Conservation (phyloP, 2,888 invertebrate genomes). For the Drosophila leonis region DNA sequence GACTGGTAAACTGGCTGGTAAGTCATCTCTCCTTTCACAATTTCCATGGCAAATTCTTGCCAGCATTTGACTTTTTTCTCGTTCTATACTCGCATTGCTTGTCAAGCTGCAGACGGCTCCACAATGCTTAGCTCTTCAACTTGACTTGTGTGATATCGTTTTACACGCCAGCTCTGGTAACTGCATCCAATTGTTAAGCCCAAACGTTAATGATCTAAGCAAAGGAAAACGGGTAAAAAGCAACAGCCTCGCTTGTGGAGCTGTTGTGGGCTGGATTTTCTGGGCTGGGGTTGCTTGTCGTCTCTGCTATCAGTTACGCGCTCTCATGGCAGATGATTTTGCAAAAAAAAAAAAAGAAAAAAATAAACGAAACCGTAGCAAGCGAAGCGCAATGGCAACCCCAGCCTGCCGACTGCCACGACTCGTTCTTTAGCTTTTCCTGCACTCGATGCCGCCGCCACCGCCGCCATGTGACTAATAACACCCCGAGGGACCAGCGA, state of each 20-base stretch:
- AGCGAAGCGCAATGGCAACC: conserved; percentile 59
- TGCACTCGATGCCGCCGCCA: conserved; percentile 21
- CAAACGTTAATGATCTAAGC: conserved; percentile 64
- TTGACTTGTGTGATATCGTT: conserved; percentile 7
- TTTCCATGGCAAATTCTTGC: neutral
- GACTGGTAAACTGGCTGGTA: no score
- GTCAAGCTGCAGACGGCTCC: neutral
- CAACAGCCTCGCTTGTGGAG: conserved; percentile 17
- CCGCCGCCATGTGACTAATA: conserved; percentile 80
- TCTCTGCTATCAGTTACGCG: conserved; percentile 67
- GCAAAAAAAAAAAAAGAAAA: conserved; percentile 34
- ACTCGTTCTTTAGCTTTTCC: conserved; percentile 17
- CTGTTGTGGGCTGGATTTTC: neutral
- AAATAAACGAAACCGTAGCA: conserved; percentile 48
- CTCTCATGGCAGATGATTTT: conserved; percentile 66
- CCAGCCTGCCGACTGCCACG: conserved; percentile 11
- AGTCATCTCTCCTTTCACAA: neutral
- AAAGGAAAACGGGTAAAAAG: conserved; percentile 19
- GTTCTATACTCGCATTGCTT: neutral
- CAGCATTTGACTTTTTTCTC: neutral
- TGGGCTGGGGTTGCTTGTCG: neutral
- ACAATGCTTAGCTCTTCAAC: neutral
- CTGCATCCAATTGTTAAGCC: conserved; percentile 28
- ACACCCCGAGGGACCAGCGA: conserved; percentile 79
- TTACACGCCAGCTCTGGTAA: conserved; percentile 4